Conservation (phyloP, 2,888 invertebrate species). For the Macaria notata region DNA sequence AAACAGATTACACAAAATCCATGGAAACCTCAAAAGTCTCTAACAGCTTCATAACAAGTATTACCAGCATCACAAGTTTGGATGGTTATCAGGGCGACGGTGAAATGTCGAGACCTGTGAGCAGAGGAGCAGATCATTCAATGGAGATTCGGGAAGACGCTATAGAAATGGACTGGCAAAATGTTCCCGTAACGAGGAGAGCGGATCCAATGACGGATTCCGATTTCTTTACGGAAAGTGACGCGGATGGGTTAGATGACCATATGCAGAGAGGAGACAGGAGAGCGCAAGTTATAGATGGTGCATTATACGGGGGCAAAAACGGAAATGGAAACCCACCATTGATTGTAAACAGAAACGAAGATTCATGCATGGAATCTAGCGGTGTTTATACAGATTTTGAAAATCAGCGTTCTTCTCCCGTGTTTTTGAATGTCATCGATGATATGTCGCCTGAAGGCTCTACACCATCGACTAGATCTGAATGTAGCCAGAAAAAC, state of each 20-base stretch:
- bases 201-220: conserved; percentile 95
- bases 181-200: conserved; percentile 84
- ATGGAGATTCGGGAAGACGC: conserved; percentile 79
- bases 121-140: conserved; percentile 90
- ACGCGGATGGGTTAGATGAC: conserved; percentile 92
- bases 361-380: conserved; percentile 93
- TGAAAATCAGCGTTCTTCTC: conserved; percentile 84
- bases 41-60: conserved; percentile 91
- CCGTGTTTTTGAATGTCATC: conserved; percentile 80
- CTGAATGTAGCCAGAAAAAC: conserved; percentile 77
- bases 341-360: conserved; percentile 81
- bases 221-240: conserved; percentile 95
- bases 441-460: conserved; percentile 87
- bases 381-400: conserved; percentile 94
- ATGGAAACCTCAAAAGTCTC: conserved; percentile 85
- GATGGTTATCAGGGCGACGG: conserved; percentile 97
- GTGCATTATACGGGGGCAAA: conserved; percentile 91
- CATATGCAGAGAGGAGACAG: conserved; percentile 87
- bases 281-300: conserved; percentile 93
- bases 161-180: conserved; percentile 81
- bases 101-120: conserved; percentile 93
- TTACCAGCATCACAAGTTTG: conserved; percentile 94
- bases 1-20: conserved; percentile 83
- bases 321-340: conserved; percentile 80
- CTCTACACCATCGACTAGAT: conserved; percentile 73